Base-by-base conservation (phyloP, 2,888 invertebrate species). In the Diloba caeruleocephala region DNA sequence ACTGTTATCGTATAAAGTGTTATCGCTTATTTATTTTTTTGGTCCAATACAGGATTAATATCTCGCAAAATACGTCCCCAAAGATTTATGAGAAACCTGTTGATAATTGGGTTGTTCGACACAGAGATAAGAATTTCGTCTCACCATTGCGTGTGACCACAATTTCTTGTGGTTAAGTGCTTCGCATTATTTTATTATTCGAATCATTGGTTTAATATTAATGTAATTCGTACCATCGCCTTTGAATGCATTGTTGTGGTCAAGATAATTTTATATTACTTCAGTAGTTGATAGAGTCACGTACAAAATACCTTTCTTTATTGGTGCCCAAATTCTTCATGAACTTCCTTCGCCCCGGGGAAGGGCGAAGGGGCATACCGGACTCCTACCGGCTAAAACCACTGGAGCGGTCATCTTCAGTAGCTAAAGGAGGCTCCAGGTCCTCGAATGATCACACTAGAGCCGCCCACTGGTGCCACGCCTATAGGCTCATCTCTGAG, bases 41-140 rank as follows among this genome's bases (percentile, higher is more conserved):
- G 26, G 37, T 32, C 42, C 31, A 43, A 43, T 62, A 52, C 38
- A 52, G 49, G 59, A 63, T 71, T 70, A 62, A 67, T 63, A 52
- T 46, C 50, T 32, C 5, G 44, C 58, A 38, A 38, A 62, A 59
- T 46, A 46, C 59, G 28, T 52, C n/a, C 21, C 21, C 3, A 19
- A 45, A 45, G 56, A 71, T 71, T 70, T 60, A 71, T 63, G 44
- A 7, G 46, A 45, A 50, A 71, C 70, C 52, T 53, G 68, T 71
- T 67, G 52, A 50, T 51, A 59, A 48, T 63, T 71, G 32, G 58
- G 46, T 23, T 48, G 44, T 51, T 34, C 32, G 14, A 45, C 19
- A 33, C n/a, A 4, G 21, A 23, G 31, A 54, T 56, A 52, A 55
- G 3, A 54, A 13, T 25, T 45, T 34, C 21, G 41, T 31, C 46